These are phyloP conservation scores for Caenorhabditis brenneri DNA, from an alignment of 1,140 invertebrate species.

Conservation along the genomic window DNA sequence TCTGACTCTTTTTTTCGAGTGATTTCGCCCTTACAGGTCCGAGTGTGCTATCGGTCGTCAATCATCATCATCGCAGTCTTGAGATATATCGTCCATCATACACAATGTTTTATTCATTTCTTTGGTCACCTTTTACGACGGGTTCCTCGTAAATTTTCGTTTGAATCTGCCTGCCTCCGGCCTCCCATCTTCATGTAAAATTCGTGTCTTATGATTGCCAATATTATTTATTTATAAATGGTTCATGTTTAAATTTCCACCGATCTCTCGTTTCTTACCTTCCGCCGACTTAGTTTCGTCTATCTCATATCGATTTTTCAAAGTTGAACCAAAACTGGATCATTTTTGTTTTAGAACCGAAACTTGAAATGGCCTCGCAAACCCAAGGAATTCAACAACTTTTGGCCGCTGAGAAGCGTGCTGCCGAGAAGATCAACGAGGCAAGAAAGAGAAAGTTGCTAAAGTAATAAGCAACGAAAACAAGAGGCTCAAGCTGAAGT, in stretches of 20 bases:
- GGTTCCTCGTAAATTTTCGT: neutral
- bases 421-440: conserved; percentile 96
- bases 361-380: conserved; percentile 88
- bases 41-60: conserved; percentile 41
- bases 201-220: too few relatives aligned
- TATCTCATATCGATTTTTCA: too few relatives aligned
- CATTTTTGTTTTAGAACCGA: conserved; percentile 24
- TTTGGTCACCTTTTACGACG: neutral
- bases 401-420: conserved; percentile 93
- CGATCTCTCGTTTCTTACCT: too few relatives aligned
- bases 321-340: too few relatives aligned
- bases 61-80: too few relatives aligned
- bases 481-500: conserved; percentile 98
- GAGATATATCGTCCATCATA: conserved; percentile 38
- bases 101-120: neutral
- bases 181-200: conserved; percentile 26
- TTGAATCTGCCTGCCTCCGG: neutral
- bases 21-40: conserved; percentile 29
- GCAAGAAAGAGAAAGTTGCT: conserved; percentile 96
- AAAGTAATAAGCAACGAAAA: conserved; percentile 96
- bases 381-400: conserved; percentile 98
- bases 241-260: conserved; percentile 16
- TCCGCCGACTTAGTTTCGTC: too few relatives aligned
- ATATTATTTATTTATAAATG: neutral
- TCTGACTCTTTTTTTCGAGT: conserved; percentile 30